phyloP scores from a whole-genome alignment of 2,797 vertebrate genomes.

The Nasua narica region DNA sequence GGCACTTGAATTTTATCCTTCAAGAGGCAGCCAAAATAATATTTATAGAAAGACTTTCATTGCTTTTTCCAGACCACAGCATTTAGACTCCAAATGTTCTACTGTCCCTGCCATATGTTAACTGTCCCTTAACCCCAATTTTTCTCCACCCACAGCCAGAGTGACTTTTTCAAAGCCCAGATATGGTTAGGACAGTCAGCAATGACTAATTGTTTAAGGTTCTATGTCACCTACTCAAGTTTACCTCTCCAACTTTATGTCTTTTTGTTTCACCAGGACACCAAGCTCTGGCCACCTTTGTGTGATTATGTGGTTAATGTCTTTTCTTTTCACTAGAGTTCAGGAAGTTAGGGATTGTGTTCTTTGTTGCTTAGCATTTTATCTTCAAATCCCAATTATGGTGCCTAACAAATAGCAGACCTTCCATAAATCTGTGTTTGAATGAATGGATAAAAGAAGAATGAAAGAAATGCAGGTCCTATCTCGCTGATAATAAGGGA shows the following conservation, averaged over 20 bases:
- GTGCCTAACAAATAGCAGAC: background rate
- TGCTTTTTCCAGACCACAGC: background rate
- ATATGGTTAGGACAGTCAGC: background rate
- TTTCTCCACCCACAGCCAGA: background rate
- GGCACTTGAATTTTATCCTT: background rate
- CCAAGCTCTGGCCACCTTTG: background rate
- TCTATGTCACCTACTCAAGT: background rate
- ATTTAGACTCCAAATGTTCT: background rate
- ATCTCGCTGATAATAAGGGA: background rate
- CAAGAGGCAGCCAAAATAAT: background rate
- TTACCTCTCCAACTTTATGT: background rate
- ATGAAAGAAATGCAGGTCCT: background rate
- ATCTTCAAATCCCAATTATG: background rate
- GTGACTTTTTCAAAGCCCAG: background rate
- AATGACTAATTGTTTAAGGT: background rate
- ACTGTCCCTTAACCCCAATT: background rate
- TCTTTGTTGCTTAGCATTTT: background rate
- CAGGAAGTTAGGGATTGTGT: background rate
- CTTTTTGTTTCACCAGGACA: background rate
- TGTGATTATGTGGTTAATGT: background rate
- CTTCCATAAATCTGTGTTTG: background rate
- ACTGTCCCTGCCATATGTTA: background rate
- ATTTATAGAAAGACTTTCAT: background rate
- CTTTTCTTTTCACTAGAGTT: background rate
- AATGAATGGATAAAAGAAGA: background rate